Evolutionary conservation across 92 coral and sea anemone species (phyloP), one percentile per base, ranked within the genome.

Genomic region (Actinostola sp.): DNA sequence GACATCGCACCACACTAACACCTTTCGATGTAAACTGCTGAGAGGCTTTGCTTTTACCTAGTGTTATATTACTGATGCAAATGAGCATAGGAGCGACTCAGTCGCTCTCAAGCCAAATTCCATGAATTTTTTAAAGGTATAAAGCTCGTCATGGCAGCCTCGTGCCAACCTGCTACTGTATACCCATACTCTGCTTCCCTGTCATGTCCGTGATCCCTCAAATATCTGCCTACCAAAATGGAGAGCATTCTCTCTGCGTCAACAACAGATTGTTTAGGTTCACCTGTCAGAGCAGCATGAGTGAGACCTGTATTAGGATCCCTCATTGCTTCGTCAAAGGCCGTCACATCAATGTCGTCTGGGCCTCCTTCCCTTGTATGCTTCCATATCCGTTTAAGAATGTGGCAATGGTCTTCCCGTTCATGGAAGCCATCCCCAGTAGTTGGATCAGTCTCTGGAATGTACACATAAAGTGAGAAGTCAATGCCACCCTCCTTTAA

Each of bases 141-240:
- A n/a, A n/a, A n/a, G n/a, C n/a, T n/a, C n/a, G n/a, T n/a, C n/a
- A n/a, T n/a, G n/a, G 88, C 88, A 7, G 88, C 91, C 38, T 86
- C 86, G 31, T 89, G 90, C 90, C 94, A 84, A 2, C 94, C 94
- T 20, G 90, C 89, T 8, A 89, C 85, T 11, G 42, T 80, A n/a
- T 49, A 26, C 1, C 83, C 79, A 50, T 79, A 88, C 0, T 20
- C 39, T 2, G 63, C 93, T 41, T 88, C 87, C 15, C 0, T 27
- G 2, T 43, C 56, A 50, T 88, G 79, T 0, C 78, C 78, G 14
- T 79, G 76, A 0, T 89, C 73, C 0, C 21, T 6, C 39, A 83
- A 58, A 17, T 79, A 88, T 26, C 65, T 79, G 0, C 80, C 55
- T 6, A 88, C 89, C 25, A 73, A 66, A 19, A 27, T 79, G 4